Evolutionary conservation across 1,140 invertebrate species (phyloP).

Genomic region (Chlorops oryzae): DNA sequence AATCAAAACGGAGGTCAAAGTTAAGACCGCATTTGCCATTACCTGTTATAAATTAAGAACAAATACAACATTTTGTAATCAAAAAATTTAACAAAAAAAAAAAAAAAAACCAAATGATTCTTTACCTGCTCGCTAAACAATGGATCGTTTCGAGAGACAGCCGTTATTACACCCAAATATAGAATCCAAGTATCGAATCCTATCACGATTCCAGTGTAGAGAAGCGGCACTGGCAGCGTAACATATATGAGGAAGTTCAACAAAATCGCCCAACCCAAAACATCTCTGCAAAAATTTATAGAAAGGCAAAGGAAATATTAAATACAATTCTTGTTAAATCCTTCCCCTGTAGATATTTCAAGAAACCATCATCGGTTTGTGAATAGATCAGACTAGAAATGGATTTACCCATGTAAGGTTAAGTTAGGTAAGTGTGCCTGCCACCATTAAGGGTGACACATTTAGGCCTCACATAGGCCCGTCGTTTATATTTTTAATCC

Average conservation of each 20-base stretch:
- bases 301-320: neutral
- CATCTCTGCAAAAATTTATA: conserved; percentile 25
- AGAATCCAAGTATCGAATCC: conserved; percentile 55
- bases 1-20: conserved; percentile 64
- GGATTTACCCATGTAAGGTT: no score
- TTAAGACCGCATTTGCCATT: conserved; percentile 60
- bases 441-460: no score
- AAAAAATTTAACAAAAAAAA: neutral
- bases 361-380: no score
- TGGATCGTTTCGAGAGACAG: conserved; percentile 48
- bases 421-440: no score
- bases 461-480: no score
- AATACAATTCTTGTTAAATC: no score
- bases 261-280: conserved; percentile 72
- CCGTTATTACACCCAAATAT: conserved; percentile 55
- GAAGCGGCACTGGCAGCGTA: conserved; percentile 66
- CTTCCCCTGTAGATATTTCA: no score
- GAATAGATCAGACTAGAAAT: no score
- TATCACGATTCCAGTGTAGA: conserved; percentile 52
- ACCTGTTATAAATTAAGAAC: conserved; percentile 25
- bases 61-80: neutral
- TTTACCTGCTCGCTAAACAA: conserved; percentile 53
- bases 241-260: conserved; percentile 80
- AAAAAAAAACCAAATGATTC: no score
- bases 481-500: no score